phyloP scores from a whole-genome alignment of 2,797 vertebrate species.

The Mormyrus proboscirostris region DNA sequence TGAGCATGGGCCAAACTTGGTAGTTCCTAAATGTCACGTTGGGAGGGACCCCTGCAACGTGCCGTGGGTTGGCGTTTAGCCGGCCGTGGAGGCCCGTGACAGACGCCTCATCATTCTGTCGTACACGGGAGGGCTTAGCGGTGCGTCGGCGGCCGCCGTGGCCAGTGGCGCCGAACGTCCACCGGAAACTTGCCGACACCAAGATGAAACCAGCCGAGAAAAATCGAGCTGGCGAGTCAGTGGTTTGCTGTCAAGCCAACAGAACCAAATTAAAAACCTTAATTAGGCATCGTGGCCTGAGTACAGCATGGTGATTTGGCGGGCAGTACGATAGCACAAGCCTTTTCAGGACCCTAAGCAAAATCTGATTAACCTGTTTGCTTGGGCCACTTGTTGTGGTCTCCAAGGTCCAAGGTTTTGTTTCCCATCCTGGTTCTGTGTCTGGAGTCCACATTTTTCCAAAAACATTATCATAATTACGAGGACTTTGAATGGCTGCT shows the following conservation, averaged over 20 bases:
- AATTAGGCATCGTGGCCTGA: not conserved
- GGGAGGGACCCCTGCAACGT: not conserved
- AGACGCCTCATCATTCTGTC: not conserved
- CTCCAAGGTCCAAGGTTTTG: not conserved
- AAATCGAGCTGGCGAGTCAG: not conserved
- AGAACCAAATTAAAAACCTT: not conserved
- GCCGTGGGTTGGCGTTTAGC: not conserved
- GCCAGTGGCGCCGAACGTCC: not conserved
- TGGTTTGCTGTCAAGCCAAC: not conserved
- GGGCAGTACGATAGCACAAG: not conserved
- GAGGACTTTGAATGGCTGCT: not conserved
- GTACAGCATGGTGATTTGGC: not conserved
- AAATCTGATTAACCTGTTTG: not conserved
- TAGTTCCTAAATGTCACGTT: not conserved
- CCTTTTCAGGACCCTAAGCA: not conserved
- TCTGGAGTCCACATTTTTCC: not conserved
- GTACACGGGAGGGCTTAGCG: not conserved
- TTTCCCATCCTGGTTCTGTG: not conserved
- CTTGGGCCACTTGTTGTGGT: not conserved
- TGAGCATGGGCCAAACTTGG: not conserved
- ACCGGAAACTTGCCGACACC: not conserved
- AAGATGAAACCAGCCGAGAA: not conserved
- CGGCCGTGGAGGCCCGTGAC: not conserved
- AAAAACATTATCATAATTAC: not conserved
- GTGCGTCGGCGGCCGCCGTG: not conserved